Percentiles rank a stretch among this genome's conserved stretches.
These are phyloP conservation scores for Regulus satrapa DNA, from an alignment of 2,113 vertebrate species.

Conservation along the genomic window DNA sequence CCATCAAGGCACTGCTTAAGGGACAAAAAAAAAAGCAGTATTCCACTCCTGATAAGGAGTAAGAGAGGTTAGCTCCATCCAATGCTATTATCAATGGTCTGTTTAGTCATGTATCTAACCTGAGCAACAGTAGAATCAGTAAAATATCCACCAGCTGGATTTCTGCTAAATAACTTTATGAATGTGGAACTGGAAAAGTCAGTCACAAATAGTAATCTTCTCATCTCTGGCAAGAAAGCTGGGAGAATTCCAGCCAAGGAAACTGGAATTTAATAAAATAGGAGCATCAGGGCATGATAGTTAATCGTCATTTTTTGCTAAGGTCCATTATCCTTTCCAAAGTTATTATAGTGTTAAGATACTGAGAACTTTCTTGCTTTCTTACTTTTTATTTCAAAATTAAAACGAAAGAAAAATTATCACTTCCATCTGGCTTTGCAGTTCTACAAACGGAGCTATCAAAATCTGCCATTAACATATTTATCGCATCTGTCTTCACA, in stretches of 20 bases:
- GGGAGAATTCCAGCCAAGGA: neutral
- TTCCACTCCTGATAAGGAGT: neutral
- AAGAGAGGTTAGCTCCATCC: neutral
- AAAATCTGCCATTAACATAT: constrained; percentile 51
- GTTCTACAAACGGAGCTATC: constrained; percentile 27
- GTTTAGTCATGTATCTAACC: neutral
- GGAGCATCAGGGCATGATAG: neutral
- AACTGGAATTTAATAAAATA: neutral
- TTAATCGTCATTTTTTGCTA: neutral
- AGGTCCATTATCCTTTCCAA: constrained; percentile 41
- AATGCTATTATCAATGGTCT: neutral
- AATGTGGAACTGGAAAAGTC: neutral
- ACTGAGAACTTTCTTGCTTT: constrained; percentile 15
- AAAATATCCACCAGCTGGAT: neutral
- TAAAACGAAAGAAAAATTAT: constrained; percentile 57
- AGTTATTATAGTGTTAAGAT: constrained; percentile 10
- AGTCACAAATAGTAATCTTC: neutral
- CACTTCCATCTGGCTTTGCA: constrained; percentile 42
- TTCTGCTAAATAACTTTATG: neutral
- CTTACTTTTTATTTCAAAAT: constrained; percentile 55
- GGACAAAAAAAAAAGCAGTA: neutral
- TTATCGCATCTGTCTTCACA: constrained; percentile 41
- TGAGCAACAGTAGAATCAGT: neutral
- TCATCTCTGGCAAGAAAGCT: neutral
- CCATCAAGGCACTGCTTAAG: neutral